Percentiles rank a stretch among this genome's conserved stretches.
These are phyloP conservation scores for Paramormyrops kingsleyae DNA, from an alignment of 2,113 vertebrate genomes.

Conservation along the genomic window DNA sequence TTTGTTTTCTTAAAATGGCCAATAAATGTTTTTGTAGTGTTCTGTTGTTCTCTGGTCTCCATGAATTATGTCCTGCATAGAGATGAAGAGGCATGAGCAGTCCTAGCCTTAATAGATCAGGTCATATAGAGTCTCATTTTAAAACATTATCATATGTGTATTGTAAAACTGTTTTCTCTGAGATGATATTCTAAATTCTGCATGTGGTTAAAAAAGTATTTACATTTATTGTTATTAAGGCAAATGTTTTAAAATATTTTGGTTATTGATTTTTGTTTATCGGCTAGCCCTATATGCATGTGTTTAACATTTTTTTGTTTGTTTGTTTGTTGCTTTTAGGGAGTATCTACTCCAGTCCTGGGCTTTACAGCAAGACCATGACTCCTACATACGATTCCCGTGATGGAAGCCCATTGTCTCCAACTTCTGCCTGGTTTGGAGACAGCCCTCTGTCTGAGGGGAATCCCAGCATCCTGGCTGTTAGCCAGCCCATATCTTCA, in stretches of 20 bases:
- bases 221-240: not conserved
- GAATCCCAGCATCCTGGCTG: conserved; percentile 93
- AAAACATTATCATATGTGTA: not conserved
- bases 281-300: not conserved
- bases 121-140: not conserved
- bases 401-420: conserved; percentile 92
- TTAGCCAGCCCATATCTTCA: conserved; percentile 91
- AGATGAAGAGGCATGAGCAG: not conserved
- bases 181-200: not conserved
- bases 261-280: not conserved
- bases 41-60: not conserved
- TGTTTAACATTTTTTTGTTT: not conserved
- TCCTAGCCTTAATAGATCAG: not conserved
- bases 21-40: not conserved
- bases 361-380: conserved; percentile 98
- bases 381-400: conserved; percentile 95
- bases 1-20: not conserved
- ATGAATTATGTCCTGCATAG: not conserved
- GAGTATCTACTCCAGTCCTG: conserved; percentile 97
- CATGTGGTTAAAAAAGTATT: not conserved
- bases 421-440: conserved; percentile 95
- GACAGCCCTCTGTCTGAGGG: conserved; percentile 96
- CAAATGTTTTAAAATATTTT: not conserved
- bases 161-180: not conserved
- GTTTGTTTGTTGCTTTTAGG: conserved; percentile 56